Evolutionary conservation across 2,113 vertebrate genomes (phyloP).

Genomic region (Vidua macroura): DNA sequence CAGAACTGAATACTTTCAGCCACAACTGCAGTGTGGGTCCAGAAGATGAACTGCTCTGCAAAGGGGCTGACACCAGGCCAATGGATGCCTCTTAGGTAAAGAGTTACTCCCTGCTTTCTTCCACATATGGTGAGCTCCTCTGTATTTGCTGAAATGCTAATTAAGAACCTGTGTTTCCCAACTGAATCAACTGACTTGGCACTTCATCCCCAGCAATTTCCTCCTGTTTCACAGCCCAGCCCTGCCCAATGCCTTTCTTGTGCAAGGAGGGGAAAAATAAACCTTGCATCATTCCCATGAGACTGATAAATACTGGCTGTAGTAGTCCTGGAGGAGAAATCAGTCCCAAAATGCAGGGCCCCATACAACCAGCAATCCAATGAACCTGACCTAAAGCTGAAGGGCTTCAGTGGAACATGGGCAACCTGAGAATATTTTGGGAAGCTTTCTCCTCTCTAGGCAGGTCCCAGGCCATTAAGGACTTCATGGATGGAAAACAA

Average conservation of each 20-base stretch:
- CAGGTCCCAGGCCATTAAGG: not conserved
- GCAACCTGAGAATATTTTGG: not conserved
- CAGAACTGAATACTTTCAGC: not conserved
- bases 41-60: not conserved
- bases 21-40: not conserved
- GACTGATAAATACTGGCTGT: not conserved
- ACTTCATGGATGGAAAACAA: not conserved
- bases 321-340: not conserved
- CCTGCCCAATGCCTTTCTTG: not conserved
- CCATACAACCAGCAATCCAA: not conserved
- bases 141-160: not conserved
- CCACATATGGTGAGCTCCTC: not conserved
- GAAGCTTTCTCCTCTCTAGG: not conserved
- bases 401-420: fast-evolving
- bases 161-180: conserved; percentile 16
- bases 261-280: conserved; percentile 14
- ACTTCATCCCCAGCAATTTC: not conserved
- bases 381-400: not conserved
- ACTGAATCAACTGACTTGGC: not conserved
- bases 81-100: not conserved
- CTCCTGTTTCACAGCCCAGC: not conserved
- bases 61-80: not conserved
- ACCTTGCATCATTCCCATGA: not conserved
- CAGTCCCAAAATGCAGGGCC: not conserved
- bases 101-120: not conserved